Conservation (phyloP, 2,797 vertebrate species). For the Xyrichtys novacula region DNA sequence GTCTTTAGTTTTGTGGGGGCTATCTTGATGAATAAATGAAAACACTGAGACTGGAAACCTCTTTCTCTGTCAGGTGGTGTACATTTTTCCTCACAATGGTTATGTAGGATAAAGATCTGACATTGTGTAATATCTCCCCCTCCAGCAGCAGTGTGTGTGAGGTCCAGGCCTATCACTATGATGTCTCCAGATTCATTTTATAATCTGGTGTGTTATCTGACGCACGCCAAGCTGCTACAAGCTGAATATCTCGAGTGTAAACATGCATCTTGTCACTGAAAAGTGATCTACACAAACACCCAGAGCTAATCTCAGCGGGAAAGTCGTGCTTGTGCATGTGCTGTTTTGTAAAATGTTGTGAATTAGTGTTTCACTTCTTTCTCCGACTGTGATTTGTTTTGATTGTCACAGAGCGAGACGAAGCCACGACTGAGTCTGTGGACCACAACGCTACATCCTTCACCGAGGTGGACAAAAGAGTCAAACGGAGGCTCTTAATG, state of each 20-base stretch:
- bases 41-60: constrained; percentile 47
- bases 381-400: constrained; percentile 11
- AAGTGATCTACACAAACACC: constrained; percentile 37
- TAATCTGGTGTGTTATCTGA: constrained; percentile 65
- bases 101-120: constrained; percentile 73
- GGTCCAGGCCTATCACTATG: constrained; percentile 72
- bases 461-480: constrained; percentile 94
- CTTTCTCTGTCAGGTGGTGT: constrained; percentile 25
- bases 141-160: constrained; percentile 74
- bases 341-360: constrained; percentile 1
- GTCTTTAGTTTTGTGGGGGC: constrained; percentile 26
- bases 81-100: constrained; percentile 54
- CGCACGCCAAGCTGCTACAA: constrained; percentile 49
- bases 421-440: constrained; percentile 82
- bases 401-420: constrained; percentile 88
- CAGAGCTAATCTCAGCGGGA: constrained; percentile 2
- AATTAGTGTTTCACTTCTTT: not conserved
- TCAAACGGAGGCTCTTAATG: constrained; percentile 96
- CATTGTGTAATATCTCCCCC: constrained; percentile 63
- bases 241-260: constrained; percentile 58
- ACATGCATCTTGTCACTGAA: constrained; percentile 53
- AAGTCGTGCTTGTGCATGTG: not conserved
- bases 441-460: constrained; percentile 91
- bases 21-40: constrained; percentile 55
- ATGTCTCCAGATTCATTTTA: constrained; percentile 60